Evolutionary conservation across 1,140 invertebrate species (phyloP), one percentile per base, ranked within the genome.

Genomic region (Gonatopus flavifemur): DNA sequence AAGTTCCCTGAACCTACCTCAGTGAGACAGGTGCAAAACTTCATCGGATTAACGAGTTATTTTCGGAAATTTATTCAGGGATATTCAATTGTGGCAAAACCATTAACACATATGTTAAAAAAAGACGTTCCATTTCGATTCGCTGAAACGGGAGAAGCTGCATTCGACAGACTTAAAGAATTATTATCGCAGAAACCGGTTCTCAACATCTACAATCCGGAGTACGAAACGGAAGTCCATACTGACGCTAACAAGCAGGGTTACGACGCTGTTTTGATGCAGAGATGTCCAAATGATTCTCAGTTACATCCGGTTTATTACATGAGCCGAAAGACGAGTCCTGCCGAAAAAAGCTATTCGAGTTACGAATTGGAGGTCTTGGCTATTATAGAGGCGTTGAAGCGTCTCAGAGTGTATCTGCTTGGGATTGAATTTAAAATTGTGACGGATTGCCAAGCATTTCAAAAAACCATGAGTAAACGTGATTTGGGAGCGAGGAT

Each of bases 1-100:
- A 15, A 33, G 6, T 33, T 62, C 52, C 72, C 60, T 12, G 15
- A 39, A 21, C 58, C 58, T 4, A 50, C 15, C 10, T 52, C 44
- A 5, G 16, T 47, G 31, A 67, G 67, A 22, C 37, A 64, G 36
- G 19, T 76, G 1, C 61, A 67, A 24, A 68, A 62, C 36, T 76
- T 72, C 49, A 20, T 73, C 3, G 70, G 72, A 9, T 39, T 71
- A 15, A 55, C 59, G 3, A 56, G 62, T 9, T 72, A 71, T 55
- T 70, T 74, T 44, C 49, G 65, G n/a, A 71, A 66, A 42, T 66
- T 63, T 39, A 63, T 69, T 44, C 24, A 49, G 19, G 49, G 61
- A 19, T 74, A 59, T 62, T 46, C 69, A 8, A 8, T 40, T 6
- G 62, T 70, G 10, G 65, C 69, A 15, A 64, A 51, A 52, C 70